Percentiles rank a stretch among this genome's conserved stretches.
These are phyloP conservation scores for Podocnemis expansa DNA, from an alignment of 2,113 vertebrate species.

Conservation along the genomic window DNA sequence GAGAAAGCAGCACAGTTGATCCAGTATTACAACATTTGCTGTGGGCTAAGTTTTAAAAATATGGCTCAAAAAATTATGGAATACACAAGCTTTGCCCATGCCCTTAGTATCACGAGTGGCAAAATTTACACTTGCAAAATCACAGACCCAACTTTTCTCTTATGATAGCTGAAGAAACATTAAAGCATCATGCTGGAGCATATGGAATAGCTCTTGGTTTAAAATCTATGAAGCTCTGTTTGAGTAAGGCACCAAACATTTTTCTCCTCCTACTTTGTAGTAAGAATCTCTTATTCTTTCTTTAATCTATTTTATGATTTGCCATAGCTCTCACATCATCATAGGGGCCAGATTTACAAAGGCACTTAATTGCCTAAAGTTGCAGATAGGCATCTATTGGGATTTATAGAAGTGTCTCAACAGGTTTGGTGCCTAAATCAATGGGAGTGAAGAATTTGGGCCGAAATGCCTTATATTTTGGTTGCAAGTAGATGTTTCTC, in stretches of 20 bases:
- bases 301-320: background rate
- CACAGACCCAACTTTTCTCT: background rate
- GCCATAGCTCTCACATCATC: background rate
- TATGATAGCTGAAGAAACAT: background rate
- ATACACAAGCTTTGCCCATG: background rate
- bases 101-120: background rate
- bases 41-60: background rate
- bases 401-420: background rate
- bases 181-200: rapidly evolving
- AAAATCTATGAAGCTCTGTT: background rate
- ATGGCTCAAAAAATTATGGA: background rate
- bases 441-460: background rate
- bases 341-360: background rate
- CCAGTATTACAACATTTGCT: background rate
- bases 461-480: background rate
- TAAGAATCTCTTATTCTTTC: background rate
- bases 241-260: background rate
- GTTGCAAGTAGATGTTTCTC: background rate
- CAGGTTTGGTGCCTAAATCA: background rate
- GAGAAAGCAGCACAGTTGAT: rapidly evolving
- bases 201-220: background rate
- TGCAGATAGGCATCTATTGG: background rate
- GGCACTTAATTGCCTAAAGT: background rate
- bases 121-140: background rate
- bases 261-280: background rate